Evolutionary conservation across 2,797 vertebrate genomes (phyloP).

Genomic region (Australoheros facetus): DNA sequence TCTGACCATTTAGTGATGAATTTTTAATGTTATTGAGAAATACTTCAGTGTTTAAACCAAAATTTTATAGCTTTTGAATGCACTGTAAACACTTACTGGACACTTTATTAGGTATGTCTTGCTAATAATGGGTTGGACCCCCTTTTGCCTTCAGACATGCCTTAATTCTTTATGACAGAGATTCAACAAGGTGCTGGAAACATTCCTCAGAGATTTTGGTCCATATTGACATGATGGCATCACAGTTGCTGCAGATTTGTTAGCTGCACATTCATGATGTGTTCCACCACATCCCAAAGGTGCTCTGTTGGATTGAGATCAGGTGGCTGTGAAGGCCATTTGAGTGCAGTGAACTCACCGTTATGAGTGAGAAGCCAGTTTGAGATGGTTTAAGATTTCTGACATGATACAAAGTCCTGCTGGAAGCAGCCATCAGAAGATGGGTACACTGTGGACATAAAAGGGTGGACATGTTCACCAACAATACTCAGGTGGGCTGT

Average conservation of each 20-base stretch:
- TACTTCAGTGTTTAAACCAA: neutral
- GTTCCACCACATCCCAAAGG: too few relatives aligned
- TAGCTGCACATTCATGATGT: too few relatives aligned
- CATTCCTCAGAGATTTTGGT: neutral
- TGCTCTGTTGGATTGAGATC: too few relatives aligned
- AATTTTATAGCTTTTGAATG: neutral
- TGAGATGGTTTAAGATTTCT: neutral
- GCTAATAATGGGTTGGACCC: rapidly evolving
- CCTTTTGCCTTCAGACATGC: neutral
- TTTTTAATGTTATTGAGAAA: constrained; percentile 12
- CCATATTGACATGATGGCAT: too few relatives aligned
- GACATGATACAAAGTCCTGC: neutral
- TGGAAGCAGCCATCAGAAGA: neutral
- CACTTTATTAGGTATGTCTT: neutral
- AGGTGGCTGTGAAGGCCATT: too few relatives aligned
- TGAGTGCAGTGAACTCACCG: too few relatives aligned
- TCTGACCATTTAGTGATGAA: neutral
- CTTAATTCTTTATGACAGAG: neutral
- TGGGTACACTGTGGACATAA: neutral
- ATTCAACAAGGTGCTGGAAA: neutral
- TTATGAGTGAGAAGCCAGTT: too few relatives aligned
- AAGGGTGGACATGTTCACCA: neutral
- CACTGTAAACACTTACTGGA: neutral
- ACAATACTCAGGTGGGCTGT: too few relatives aligned
- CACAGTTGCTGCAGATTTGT: too few relatives aligned